Conservation (phyloP, 2,113 vertebrate species). For the Calonectris borealis region DNA sequence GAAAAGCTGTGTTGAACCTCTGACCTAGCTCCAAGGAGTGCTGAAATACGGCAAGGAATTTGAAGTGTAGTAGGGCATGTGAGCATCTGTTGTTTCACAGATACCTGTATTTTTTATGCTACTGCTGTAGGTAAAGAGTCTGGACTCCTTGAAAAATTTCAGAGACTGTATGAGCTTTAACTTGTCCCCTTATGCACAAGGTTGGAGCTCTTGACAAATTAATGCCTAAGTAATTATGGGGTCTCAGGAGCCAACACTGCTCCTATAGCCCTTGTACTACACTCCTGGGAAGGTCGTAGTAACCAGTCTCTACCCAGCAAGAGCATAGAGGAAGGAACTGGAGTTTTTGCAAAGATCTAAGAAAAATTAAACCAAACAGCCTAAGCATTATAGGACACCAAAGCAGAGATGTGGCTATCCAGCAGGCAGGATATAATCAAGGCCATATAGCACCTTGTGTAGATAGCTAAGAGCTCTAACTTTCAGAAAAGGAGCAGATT, state of each 20-base stretch:
- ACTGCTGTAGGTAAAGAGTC: background rate
- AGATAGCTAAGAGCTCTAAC: background rate
- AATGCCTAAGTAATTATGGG: background rate
- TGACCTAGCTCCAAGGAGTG: background rate
- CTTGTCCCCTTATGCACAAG: background rate
- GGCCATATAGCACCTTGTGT: background rate
- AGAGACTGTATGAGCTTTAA: background rate
- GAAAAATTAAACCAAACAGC: background rate
- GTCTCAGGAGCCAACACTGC: background rate
- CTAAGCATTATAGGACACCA: background rate
- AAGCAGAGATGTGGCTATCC: background rate
- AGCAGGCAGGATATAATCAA: background rate
- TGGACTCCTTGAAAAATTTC: background rate
- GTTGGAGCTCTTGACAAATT: background rate
- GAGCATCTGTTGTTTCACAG: background rate
- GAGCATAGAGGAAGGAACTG: background rate
- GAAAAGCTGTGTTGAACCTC: background rate
- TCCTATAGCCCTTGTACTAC: background rate
- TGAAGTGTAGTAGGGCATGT: background rate
- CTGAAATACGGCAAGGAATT: background rate
- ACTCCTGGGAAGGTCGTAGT: background rate
- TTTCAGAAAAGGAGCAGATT: background rate
- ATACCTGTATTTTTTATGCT: background rate
- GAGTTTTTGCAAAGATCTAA: background rate
- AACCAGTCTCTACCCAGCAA: background rate